Conservation (phyloP, 2,888 invertebrate species). For the Ormyrus labotus region DNA sequence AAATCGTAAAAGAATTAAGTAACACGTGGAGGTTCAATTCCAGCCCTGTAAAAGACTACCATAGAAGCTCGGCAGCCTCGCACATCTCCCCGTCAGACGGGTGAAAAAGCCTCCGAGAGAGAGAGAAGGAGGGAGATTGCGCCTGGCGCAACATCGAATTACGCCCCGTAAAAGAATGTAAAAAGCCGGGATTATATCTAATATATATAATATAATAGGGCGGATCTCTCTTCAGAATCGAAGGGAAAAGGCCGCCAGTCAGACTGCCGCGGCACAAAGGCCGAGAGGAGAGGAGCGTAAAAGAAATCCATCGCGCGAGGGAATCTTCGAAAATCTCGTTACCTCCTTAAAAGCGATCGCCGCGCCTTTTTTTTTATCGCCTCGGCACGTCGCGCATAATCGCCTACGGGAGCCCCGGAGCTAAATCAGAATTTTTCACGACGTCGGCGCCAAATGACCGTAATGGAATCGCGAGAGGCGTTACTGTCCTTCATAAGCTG, state of each 20-base stretch:
- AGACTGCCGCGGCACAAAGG: constrained; percentile 39
- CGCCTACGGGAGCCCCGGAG: background rate
- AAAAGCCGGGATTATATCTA: constrained; percentile 4
- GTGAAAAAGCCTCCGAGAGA: too few species aligned
- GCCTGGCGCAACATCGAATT: constrained; percentile 10
- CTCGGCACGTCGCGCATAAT: background rate
- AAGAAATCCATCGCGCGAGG: constrained; percentile 44
- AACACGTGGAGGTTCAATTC: constrained; percentile 3
- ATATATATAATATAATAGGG: constrained; percentile 15
- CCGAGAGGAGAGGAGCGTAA: constrained; percentile 1
- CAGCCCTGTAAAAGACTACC: background rate
- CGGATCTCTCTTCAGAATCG: constrained; percentile 17
- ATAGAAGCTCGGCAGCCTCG: too few species aligned
- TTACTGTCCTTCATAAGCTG: too few species aligned
- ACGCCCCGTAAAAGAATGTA: constrained; percentile 31
- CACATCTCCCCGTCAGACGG: too few species aligned
- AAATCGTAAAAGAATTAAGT: background rate
- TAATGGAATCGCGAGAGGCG: constrained; percentile 11
- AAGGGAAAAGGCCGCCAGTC: constrained; percentile 24
- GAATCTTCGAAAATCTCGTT: constrained; percentile 49
- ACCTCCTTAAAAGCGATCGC: constrained; percentile 43
- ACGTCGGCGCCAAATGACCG: constrained; percentile 25
- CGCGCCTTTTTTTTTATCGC: constrained; percentile 25
- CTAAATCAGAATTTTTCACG: constrained; percentile 41
- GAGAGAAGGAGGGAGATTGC: background rate